phyloP scores from a whole-genome alignment of 2,113 vertebrate species.

The Xiphias gladius region DNA sequence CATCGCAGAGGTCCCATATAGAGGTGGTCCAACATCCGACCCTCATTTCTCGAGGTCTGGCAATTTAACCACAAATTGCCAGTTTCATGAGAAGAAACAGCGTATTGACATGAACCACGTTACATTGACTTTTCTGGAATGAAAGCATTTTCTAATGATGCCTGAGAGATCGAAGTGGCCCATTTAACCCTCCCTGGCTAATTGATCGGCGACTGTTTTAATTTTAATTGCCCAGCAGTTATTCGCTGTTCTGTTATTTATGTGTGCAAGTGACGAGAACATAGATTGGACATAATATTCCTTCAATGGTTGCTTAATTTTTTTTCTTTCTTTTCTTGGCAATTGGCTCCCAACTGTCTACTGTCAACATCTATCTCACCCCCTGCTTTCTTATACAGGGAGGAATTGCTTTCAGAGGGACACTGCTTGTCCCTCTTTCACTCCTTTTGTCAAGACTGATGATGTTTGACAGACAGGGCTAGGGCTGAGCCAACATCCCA shows the following conservation, averaged over 20 bases:
- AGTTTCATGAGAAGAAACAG: slow-evolving; percentile 5
- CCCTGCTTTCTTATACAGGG: not conserved
- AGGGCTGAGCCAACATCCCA: slow-evolving; percentile 65
- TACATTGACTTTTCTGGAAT: slow-evolving; percentile 21
- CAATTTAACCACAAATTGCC: not conserved
- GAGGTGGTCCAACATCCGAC: not conserved
- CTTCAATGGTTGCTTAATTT: not conserved
- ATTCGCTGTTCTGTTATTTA: slow-evolving; percentile 42
- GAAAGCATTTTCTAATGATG: slow-evolving; percentile 37
- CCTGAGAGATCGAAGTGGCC: slow-evolving; percentile 34
- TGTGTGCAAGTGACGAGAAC: slow-evolving; percentile 11
- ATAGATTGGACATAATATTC: not conserved
- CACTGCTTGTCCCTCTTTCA: slow-evolving; percentile 14
- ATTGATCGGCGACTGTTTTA: slow-evolving; percentile 39
- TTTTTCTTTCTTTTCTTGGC: slow-evolving; percentile 11
- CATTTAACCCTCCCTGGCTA: slow-evolving; percentile 49
- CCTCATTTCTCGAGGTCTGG: not conserved
- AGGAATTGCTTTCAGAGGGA: slow-evolving; percentile 28
- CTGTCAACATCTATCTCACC: slow-evolving; percentile 15
- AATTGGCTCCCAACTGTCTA: slow-evolving; percentile 10
- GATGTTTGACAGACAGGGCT: slow-evolving; percentile 62
- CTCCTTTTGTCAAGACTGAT: slow-evolving; percentile 47
- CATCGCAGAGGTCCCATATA: not conserved
- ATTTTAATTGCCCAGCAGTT: slow-evolving; percentile 44
- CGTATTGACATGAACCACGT: not conserved